Conservation (phyloP, 53 echinoderm and acorn worm species). For the Echinometra lucunter region DNA sequence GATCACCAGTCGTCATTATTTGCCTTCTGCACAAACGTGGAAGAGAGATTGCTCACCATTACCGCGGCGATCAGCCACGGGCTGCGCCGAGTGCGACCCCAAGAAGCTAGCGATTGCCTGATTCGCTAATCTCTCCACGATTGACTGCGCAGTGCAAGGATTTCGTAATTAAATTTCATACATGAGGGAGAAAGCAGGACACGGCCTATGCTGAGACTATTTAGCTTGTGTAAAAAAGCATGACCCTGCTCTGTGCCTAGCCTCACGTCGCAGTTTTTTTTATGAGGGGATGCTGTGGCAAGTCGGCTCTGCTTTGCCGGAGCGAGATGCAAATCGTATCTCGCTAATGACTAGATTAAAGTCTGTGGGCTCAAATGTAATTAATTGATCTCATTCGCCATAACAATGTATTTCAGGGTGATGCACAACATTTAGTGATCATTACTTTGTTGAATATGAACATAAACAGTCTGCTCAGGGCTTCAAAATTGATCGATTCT, state of each 20-base stretch:
- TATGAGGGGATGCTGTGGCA: not conserved
- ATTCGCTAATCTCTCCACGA: conserved; percentile 66
- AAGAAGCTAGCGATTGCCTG: conserved; percentile 54
- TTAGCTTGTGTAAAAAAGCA: conserved; percentile 63
- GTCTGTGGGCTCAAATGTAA: conserved; percentile 46
- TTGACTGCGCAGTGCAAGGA: conserved; percentile 63
- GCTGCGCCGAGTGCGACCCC: not conserved
- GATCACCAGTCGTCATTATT: conserved; percentile 59
- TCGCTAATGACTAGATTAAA: conserved; percentile 46
- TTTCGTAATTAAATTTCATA: conserved; percentile 67
- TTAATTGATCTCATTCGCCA: conserved; percentile 30
- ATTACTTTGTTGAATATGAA: conserved; percentile 10
- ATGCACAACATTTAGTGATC: conserved; percentile 32
- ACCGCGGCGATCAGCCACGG: conserved; percentile 44
- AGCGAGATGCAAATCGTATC: conserved; percentile 49
- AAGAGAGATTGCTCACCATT: conserved; percentile 30
- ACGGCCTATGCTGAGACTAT: conserved; percentile 22
- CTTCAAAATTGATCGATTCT: not conserved
- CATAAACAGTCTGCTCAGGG: conserved; percentile 5
- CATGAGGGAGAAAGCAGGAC: conserved; percentile 4
- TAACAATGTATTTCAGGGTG: conserved; percentile 11
- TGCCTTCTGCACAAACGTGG: conserved; percentile 52
- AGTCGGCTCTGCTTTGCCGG: not conserved
- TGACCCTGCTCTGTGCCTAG: not conserved
- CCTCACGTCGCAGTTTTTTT: not conserved